A percentile compares a stretch with the other conserved stretches of the same genome.
Conservation (phyloP, 1,140 invertebrate species). For the Ceratina calcarata region DNA sequence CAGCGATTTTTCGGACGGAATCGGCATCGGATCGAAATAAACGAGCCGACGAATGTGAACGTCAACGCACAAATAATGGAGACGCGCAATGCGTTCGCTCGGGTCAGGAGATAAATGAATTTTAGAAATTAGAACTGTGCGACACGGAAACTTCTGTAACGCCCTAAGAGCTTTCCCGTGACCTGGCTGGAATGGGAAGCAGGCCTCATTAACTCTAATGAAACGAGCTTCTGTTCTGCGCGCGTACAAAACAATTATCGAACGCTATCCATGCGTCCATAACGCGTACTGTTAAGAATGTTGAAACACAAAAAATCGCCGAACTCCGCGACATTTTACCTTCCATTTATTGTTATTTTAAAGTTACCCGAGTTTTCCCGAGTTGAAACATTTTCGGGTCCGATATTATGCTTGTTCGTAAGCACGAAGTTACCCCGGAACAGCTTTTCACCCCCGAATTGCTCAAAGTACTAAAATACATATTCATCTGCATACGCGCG, state of each 20-base stretch:
- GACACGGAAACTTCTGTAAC: not conserved
- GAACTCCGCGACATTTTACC: not conserved
- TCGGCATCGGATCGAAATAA: not conserved
- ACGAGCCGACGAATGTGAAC: not conserved
- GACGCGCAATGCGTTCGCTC: too few relatives aligned
- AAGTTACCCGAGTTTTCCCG: not conserved
- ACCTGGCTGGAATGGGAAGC: not conserved
- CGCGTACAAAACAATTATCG: constrained; percentile 22
- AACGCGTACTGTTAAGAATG: not conserved
- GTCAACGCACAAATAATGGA: not conserved
- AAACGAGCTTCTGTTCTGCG: constrained; percentile 16
- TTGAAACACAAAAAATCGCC: not conserved
- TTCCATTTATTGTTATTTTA: constrained; percentile 15
- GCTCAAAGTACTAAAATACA: constrained; percentile 34
- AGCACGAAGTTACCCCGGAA: constrained; percentile 10
- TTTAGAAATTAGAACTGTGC: not conserved
- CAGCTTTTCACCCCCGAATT: constrained; percentile 28
- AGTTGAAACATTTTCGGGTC: not conserved
- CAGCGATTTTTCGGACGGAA: too few relatives aligned
- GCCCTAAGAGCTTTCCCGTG: not conserved
- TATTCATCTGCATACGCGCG: constrained; percentile 17
- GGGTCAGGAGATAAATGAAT: not conserved
- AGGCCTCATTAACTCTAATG: constrained; percentile 12
- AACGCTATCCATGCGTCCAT: not conserved
- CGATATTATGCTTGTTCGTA: constrained; percentile 20